These are phyloP conservation scores for Synanthedon vespiformis DNA, from an alignment of 2,888 invertebrate species.

Conservation along the genomic window DNA sequence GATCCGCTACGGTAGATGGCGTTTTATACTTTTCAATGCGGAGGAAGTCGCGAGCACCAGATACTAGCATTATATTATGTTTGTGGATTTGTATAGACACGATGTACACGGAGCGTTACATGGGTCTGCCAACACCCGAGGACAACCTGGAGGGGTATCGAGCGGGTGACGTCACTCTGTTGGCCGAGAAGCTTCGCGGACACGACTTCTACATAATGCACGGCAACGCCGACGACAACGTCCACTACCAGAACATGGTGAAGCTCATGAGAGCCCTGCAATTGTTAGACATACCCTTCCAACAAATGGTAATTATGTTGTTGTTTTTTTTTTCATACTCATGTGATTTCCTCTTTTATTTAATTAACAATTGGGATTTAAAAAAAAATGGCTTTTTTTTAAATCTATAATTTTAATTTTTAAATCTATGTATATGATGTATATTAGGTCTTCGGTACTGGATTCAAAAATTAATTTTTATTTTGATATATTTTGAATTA, in stretches of 20 bases:
- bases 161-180: conserved; percentile 77
- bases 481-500: too few species aligned
- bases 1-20: too few species aligned
- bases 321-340: too few species aligned
- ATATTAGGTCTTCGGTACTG: too few species aligned
- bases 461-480: too few species aligned
- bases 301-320: conserved; percentile 79
- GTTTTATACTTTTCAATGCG: too few species aligned
- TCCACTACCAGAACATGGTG: conserved; percentile 88
- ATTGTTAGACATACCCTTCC: conserved; percentile 80
- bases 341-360: background rate
- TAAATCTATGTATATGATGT: too few species aligned
- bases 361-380: background rate
- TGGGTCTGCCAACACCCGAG: conserved; percentile 82
- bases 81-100: conserved; percentile 73
- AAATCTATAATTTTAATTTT: too few species aligned
- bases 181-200: conserved; percentile 74
- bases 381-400: too few species aligned
- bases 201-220: conserved; percentile 88
- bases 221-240: conserved; percentile 93
- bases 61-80: too few species aligned
- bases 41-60: too few species aligned
- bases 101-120: conserved; percentile 93
- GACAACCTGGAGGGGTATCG: conserved; percentile 82
- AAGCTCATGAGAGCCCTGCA: conserved; percentile 81